phyloP scores from a whole-genome alignment of 2,113 vertebrate genomes.

The Coturnix japonica region DNA sequence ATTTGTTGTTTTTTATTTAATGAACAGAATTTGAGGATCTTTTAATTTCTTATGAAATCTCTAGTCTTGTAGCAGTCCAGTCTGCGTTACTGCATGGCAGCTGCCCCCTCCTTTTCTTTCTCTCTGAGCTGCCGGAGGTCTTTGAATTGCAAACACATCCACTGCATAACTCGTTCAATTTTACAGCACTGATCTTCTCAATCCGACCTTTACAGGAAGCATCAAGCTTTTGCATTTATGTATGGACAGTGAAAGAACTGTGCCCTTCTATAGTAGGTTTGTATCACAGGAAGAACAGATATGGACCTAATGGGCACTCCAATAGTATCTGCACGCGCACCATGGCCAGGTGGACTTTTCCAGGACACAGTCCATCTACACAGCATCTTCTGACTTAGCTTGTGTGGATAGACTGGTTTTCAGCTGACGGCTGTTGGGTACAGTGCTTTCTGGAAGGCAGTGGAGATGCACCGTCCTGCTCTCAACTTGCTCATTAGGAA shows the following conservation, averaged over 20 bases:
- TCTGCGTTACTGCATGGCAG: background rate
- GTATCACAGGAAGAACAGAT: background rate
- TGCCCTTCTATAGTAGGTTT: background rate
- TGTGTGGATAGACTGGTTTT: background rate
- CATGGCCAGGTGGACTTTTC: background rate
- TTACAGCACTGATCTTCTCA: constrained; percentile 27
- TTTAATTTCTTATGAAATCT: background rate
- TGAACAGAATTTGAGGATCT: background rate
- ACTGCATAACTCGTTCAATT: background rate
- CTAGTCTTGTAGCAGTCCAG: background rate
- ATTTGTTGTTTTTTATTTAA: background rate
- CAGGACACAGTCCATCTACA: background rate
- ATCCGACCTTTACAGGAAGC: background rate
- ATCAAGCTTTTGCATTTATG: background rate
- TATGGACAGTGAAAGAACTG: background rate
- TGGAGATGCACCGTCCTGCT: background rate
- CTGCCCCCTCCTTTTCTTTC: background rate
- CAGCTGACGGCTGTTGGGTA: background rate
- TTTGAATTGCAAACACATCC: constrained; percentile 5
- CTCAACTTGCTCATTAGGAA: background rate
- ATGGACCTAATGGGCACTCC: background rate
- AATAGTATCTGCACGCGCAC: background rate
- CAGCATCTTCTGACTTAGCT: background rate
- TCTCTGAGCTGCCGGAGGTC: background rate
- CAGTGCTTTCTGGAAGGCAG: background rate